These are phyloP conservation scores for Protonemura montana DNA, from an alignment of 2,888 invertebrate species.

Conservation along the genomic window DNA sequence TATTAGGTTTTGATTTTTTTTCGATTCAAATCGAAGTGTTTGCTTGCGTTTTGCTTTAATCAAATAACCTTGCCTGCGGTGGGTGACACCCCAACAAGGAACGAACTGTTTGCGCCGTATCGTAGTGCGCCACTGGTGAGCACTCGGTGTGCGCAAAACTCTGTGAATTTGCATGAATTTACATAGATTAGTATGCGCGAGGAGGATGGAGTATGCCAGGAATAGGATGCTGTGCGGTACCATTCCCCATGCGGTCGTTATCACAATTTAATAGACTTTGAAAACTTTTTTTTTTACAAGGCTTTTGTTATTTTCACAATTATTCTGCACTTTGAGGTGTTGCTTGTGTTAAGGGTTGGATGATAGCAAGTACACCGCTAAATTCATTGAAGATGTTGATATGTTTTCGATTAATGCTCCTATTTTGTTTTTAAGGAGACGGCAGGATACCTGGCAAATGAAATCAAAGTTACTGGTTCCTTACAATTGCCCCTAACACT, in stretches of 20 bases:
- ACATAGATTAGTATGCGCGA: conserved; percentile 47
- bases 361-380: too few relatives aligned
- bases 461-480: too few relatives aligned
- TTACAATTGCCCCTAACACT: too few relatives aligned
- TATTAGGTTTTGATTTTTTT: too few relatives aligned
- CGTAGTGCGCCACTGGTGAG: neutral
- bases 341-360: too few relatives aligned
- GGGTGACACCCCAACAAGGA: neutral
- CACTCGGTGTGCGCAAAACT: conserved; percentile 17
- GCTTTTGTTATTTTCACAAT: conserved; percentile 47
- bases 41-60: too few relatives aligned
- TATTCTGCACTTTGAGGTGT: conserved; percentile 47
- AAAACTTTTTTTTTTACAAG: conserved; percentile 43
- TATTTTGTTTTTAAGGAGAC: too few relatives aligned
- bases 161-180: conserved; percentile 46
- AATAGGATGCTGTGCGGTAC: neutral
- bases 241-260: conserved; percentile 41
- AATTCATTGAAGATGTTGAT: too few relatives aligned
- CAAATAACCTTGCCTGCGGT: neutral
- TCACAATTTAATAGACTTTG: conserved; percentile 48
- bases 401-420: too few relatives aligned
- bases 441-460: too few relatives aligned
- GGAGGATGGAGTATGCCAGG: conserved; percentile 30
- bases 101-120: neutral
- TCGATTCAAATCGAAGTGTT: too few relatives aligned